Evolutionary conservation across 2,797 vertebrate species (phyloP).

Genomic region (Micrastur ruficollis): DNA sequence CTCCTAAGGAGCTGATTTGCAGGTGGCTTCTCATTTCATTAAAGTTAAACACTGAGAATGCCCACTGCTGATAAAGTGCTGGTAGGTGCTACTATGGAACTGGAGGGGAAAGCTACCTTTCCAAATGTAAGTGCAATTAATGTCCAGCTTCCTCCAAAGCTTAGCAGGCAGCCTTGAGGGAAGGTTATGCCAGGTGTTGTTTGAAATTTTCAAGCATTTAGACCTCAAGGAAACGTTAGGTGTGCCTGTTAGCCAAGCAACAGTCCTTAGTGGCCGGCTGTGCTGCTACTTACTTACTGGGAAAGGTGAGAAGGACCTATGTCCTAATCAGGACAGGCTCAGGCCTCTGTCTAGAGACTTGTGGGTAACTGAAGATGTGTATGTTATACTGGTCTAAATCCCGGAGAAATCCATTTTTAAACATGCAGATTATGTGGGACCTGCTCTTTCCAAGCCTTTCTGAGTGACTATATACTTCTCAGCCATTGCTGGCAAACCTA

Average conservation of each 20-base stretch:
- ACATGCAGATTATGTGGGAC: constrained; percentile 37
- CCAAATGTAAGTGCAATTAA: neutral
- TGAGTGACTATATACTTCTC: constrained; percentile 22
- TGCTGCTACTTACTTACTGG: neutral
- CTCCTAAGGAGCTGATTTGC: neutral
- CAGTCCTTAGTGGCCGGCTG: neutral
- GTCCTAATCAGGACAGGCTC: neutral
- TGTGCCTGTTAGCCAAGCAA: neutral
- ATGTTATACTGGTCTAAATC: neutral
- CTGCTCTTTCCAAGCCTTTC: constrained; percentile 68
- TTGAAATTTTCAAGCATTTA: neutral
- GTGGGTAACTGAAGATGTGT: neutral
- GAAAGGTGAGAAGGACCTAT: neutral
- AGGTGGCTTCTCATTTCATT: neutral
- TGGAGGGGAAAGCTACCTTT: neutral
- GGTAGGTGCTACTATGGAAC: neutral
- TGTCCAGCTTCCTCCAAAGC: neutral
- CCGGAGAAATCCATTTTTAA: neutral
- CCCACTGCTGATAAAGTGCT: neutral
- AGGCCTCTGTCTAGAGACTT: neutral
- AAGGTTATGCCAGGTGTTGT: neutral
- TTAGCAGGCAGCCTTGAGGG: neutral
- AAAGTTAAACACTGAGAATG: neutral
- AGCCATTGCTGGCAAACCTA: constrained; percentile 31
- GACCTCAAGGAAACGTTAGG: neutral